Evolutionary conservation across 1,140 invertebrate genomes (phyloP), one percentile per base, ranked within the genome.

Genomic region (Micrasema minimum): DNA sequence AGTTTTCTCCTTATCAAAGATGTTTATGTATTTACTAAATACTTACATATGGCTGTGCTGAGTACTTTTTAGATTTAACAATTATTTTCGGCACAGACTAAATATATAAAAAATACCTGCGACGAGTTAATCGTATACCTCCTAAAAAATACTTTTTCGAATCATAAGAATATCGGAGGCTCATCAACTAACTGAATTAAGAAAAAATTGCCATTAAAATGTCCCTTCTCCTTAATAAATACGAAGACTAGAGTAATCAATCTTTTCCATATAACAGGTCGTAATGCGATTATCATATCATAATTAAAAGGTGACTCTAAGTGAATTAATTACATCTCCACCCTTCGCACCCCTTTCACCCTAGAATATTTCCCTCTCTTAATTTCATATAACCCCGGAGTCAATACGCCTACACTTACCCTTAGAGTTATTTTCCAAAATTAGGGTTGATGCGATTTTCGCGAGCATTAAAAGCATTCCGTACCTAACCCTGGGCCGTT

Each of bases 201-300:
- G n/a, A n/a, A n/a, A n/a, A n/a, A n/a, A n/a, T n/a, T n/a, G n/a
- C n/a, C n/a, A n/a, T n/a, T n/a, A n/a, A n/a, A n/a, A n/a, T n/a
- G n/a, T n/a, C n/a, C n/a, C n/a, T n/a, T n/a, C n/a, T n/a, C n/a
- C n/a, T n/a, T n/a, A n/a, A n/a, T 62, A 43, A n/a, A 20, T 20
- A n/a, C 23, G 12, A 53, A 9, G 0, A 38, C n/a, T 53, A 46
- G 37, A 18, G 38, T 59, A 45, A 68, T 68, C 43, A 68, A 68
- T 68, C 51, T 55, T 14, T 62, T 43, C 26, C 16, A 66, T 45
- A 66, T 70, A 70, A 71, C 72, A 70, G 64, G 61, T 71, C 72
- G 65, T 71, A 74, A 74, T 74, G 72, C 72, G 72, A 74, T 74
- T 74, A 74, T 74, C 69, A 74, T 71, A 74, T 74, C 72, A 74